phyloP scores from a whole-genome alignment of 2,797 vertebrate species.

The Sebastiscus tertius region DNA sequence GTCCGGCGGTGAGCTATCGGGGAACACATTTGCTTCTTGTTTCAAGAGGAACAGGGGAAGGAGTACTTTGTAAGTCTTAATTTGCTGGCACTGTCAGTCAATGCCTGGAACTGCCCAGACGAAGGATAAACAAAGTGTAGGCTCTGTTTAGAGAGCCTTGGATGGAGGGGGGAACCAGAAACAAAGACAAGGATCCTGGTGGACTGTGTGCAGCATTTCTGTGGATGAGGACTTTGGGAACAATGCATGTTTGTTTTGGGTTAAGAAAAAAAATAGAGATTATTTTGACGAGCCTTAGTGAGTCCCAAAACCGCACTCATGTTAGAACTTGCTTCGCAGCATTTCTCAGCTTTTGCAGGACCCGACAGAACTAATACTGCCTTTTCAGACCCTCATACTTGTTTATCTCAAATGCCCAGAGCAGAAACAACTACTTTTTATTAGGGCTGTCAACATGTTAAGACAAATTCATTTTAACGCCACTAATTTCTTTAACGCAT shows the following conservation, averaged over 20 bases:
- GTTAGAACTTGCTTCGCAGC: constrained; percentile 1
- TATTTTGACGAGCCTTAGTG: background rate
- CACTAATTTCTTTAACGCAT: no score
- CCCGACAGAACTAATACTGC: background rate
- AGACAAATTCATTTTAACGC: no score
- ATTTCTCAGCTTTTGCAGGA: constrained; percentile 1
- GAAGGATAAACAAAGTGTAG: constrained; percentile 59
- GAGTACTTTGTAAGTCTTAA: constrained; percentile 68
- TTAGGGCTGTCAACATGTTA: no score
- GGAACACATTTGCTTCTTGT: constrained; percentile 61
- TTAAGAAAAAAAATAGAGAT: background rate
- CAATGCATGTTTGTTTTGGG: constrained; percentile 50
- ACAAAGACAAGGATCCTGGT: constrained; percentile 31
- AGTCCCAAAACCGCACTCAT: constrained; percentile 7
- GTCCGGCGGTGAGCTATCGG: constrained; percentile 38
- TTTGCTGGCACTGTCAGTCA: constrained; percentile 70
- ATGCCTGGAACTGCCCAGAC: constrained; percentile 46
- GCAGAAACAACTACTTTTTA: background rate
- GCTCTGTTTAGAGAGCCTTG: constrained; percentile 48
- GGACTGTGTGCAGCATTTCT: constrained; percentile 23
- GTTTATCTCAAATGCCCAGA: constrained; percentile 6
- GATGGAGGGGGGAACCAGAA: constrained; percentile 39
- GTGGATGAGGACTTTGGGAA: constrained; percentile 14
- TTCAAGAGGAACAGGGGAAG: constrained; percentile 47
- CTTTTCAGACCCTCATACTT: background rate